Evolutionary conservation across 2,797 vertebrate species (phyloP).

Genomic region (Amniataba percoides): DNA sequence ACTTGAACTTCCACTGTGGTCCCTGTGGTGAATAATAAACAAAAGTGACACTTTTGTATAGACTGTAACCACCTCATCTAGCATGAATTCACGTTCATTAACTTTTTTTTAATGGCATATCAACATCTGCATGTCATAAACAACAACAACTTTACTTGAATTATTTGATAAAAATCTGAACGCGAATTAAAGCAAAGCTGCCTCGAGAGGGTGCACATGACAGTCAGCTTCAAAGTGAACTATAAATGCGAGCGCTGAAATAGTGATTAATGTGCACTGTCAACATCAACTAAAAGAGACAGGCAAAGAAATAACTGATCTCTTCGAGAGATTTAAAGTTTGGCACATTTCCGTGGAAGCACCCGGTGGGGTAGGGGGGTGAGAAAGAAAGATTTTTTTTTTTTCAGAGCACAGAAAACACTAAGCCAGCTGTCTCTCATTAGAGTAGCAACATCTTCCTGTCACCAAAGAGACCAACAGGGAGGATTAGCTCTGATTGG

Average conservation of each 20-base stretch:
- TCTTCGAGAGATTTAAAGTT: constrained; percentile 80
- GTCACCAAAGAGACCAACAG: constrained; percentile 86
- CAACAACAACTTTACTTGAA: constrained; percentile 78
- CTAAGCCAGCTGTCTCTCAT: constrained; percentile 87
- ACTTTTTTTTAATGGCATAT: constrained; percentile 63
- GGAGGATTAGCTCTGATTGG: constrained; percentile 87
- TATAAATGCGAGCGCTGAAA: constrained; percentile 60
- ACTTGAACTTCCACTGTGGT: constrained; percentile 26
- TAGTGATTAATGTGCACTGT: constrained; percentile 76
- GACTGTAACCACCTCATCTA: constrained; percentile 36
- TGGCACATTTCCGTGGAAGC: constrained; percentile 75
- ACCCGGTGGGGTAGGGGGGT: constrained; percentile 71
- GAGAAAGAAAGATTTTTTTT: constrained; percentile 64
- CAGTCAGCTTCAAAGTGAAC: constrained; percentile 74
- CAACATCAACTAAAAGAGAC: constrained; percentile 68
- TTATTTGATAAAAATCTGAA: constrained; percentile 82
- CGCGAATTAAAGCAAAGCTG: constrained; percentile 72
- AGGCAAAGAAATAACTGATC: constrained; percentile 75
- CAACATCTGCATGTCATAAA: constrained; percentile 72
- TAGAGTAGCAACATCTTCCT: constrained; percentile 85
- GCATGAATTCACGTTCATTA: constrained; percentile 58
- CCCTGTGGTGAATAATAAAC: constrained; percentile 20
- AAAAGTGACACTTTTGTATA: constrained; percentile 14
- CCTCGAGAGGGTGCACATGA: constrained; percentile 45
- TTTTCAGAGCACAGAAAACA: constrained; percentile 69